Conservation (phyloP, 2,113 vertebrate genomes). For the Dipodomys stephensi region DNA sequence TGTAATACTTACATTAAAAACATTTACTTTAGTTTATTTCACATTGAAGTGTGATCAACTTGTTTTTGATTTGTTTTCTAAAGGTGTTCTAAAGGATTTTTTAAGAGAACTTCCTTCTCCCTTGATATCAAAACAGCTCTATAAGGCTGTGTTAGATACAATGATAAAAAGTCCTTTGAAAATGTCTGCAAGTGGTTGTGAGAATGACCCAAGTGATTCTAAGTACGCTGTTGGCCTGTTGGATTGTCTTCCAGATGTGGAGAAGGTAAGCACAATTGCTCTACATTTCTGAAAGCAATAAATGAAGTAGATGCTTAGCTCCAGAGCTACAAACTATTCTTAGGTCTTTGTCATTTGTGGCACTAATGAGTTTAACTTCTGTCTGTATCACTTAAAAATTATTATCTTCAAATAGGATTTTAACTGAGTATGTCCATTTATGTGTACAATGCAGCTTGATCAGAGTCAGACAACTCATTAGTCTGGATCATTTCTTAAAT, state of each 20-base stretch:
- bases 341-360: slow-evolving; percentile 15
- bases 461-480: too few species aligned
- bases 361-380: background rate
- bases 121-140: slow-evolving; percentile 95
- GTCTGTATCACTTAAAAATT: background rate
- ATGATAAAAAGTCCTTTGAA: slow-evolving; percentile 94
- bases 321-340: background rate
- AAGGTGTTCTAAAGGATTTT: slow-evolving; percentile 98
- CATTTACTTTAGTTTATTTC: slow-evolving; percentile 4
- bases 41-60: background rate
- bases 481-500: background rate
- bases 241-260: slow-evolving; percentile 94
- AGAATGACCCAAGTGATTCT: slow-evolving; percentile 92
- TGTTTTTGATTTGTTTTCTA: slow-evolving; percentile 63
- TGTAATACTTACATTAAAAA: background rate
- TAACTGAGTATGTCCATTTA: too few species aligned
- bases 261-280: slow-evolving; percentile 89
- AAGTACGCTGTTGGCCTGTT: slow-evolving; percentile 91
- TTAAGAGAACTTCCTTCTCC: slow-evolving; percentile 96
- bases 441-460: too few species aligned
- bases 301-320: background rate
- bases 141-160: slow-evolving; percentile 93
- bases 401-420: background rate
- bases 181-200: slow-evolving; percentile 91
- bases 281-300: background rate